Evolutionary conservation across 2,888 invertebrate species (phyloP), one percentile per base, ranked within the genome.

Genomic region (Philonicus albiceps): DNA sequence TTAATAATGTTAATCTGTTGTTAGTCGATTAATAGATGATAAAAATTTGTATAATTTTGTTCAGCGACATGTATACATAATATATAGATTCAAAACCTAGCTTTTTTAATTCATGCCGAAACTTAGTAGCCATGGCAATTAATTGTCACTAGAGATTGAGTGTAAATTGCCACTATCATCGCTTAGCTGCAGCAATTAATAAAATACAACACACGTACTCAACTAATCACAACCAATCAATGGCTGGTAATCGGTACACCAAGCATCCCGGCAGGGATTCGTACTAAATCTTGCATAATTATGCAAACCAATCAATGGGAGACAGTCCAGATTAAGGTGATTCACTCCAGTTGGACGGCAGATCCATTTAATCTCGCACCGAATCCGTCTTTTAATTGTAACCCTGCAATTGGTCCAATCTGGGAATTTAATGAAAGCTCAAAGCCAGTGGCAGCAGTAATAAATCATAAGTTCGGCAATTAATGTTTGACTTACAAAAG

Each of bases 401-500:
- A 40, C 76, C 22, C 34, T 3, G 5, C 43, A 76, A 76, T 76
- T 76, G 76, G 19, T 7, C n/a, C 37, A 30, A 8, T 27, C 19
- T 19, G 34, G 19, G n/a, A 74, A 16, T 34, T 74, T 34, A 74
- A 74, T 76, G 76, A 76, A 76, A 76, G 76, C 80, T 53, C 80
- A 64, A 27, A 27, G 27, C 11, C 64, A 64, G 13, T 80, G 80
- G 53, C 27, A 53, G 8, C 30, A 37, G 72, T 34, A 64, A 83
- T 83, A 83, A 83, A 83, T 83, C 83, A 83, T 72, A 40, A 83
- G 37, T 27, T 83, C 22, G 83, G 72, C 83, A 83, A 83, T 83
- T 83, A 83, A 83, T 72, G 83, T 72, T 83, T 40, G 83, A 83
- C 83, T 83, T 31, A 19, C 19, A 37, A 55, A 72, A 83, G 64